Conservation (phyloP, 64 coral and sea anemone genomes). For the Stichodactyla helianthus region DNA sequence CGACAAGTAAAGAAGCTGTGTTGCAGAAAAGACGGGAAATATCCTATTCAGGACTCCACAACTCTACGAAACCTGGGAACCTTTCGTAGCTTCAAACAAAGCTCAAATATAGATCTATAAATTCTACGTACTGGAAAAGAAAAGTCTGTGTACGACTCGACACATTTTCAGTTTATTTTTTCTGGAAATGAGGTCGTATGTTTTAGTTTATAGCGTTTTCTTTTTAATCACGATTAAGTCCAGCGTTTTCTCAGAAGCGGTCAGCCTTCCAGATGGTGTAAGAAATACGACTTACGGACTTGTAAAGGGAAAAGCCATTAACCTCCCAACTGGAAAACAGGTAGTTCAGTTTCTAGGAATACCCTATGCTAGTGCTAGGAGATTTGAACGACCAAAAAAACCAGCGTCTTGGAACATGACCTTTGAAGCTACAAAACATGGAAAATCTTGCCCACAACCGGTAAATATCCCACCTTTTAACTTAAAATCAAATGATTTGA, state of each 20-base stretch:
- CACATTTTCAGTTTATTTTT: too few species aligned
- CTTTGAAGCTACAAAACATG: constrained; percentile 14
- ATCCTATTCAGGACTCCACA: not conserved
- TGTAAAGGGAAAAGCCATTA: not conserved
- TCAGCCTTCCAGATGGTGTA: not conserved
- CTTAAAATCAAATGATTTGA: not conserved
- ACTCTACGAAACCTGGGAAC: not conserved
- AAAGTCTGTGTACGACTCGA: too few species aligned
- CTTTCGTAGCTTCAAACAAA: not conserved
- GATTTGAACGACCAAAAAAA: constrained; percentile 30
- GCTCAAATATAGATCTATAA: not conserved
- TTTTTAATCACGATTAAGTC: not conserved
- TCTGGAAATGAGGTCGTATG: not conserved
- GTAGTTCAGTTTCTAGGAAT: constrained; percentile 36
- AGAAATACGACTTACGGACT: constrained; percentile 30
- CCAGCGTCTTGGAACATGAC: not conserved
- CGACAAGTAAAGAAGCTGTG: not conserved
- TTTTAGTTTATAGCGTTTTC: not conserved
- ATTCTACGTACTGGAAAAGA: not conserved
- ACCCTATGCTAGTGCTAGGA: constrained; percentile 22
- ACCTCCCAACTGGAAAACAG: constrained; percentile 27
- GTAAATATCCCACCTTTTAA: not conserved
- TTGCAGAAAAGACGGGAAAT: not conserved
- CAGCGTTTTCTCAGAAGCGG: not conserved
- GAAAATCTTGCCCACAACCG: constrained; percentile 34